phyloP scores from a whole-genome alignment of 2,797 vertebrate genomes.

The Crax fasciolata region DNA sequence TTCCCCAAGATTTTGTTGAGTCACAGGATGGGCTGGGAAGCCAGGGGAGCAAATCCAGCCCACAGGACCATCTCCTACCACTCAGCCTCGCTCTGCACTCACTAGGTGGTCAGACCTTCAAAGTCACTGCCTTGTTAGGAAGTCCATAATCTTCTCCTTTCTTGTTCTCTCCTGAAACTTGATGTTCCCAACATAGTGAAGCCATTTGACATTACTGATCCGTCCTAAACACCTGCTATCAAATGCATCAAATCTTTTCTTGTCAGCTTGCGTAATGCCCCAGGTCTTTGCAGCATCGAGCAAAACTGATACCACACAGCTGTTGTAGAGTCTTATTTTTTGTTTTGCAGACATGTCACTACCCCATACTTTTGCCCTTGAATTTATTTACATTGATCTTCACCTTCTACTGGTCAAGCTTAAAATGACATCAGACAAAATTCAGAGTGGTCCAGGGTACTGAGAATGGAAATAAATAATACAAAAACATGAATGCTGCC shows the following conservation, averaged over 20 bases:
- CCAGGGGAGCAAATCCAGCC: not conserved
- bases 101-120: not conserved
- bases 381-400: conserved; percentile 71
- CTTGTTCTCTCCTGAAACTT: conserved; percentile 74
- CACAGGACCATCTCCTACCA: not conserved
- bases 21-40: not conserved
- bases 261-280: conserved; percentile 80
- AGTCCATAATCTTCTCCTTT: conserved; percentile 69
- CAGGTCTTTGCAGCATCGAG: conserved; percentile 79
- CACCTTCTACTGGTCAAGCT: conserved; percentile 38
- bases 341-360: conserved; percentile 77
- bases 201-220: conserved; percentile 78
- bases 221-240: conserved; percentile 82
- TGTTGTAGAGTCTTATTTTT: conserved; percentile 81
- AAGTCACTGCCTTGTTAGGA: conserved; percentile 65
- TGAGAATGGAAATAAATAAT: conserved; percentile 27
- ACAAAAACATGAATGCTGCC: not conserved
- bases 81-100: not conserved
- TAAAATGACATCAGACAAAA: conserved; percentile 42
- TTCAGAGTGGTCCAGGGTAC: conserved; percentile 16
- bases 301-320: conserved; percentile 83
- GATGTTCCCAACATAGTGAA: conserved; percentile 67
- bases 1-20: not conserved
- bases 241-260: conserved; percentile 83
- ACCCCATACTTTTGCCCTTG: conserved; percentile 77